Base-by-base conservation (phyloP, 1,140 invertebrate genomes). In the Drosophila sp. region DNA sequence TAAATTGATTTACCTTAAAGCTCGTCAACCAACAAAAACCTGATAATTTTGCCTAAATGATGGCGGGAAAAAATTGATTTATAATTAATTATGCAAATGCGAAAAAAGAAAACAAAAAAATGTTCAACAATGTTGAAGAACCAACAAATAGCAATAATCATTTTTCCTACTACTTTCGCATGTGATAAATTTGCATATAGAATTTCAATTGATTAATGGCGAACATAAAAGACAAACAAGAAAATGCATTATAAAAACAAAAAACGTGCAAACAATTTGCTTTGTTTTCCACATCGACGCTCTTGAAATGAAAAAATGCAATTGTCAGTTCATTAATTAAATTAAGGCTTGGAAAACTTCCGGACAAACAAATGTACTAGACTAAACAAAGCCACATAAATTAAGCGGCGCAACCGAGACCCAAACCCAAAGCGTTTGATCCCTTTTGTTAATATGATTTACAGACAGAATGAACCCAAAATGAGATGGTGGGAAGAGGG, bases 311-410 rank as follows among this genome's bases (percentile, higher is more conserved):
- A 11, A 11, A 33, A 76, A 74, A 50, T 75, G 40, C 50, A 58
- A 79, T 79, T 64, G 74, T 60, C 69, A 86, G 83, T 89, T 89
- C 66, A 86, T 86, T 87, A 83, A 87, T 80, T 82, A 69, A 79
- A 71, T 87, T 60, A 79, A 76, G 60, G 57, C 62, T 56, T 50
- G 62, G 57, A 68, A 82, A 87, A 85, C 68, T 73, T 81, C 74
- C 64, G 73, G 62, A 47, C 68, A 41, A 61, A 41, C 66, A 33
- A 25, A 35, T 8, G 63, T 41, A 70, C 67, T 58, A 67, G 67
- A 78, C 63, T 66, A 76, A 64, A 62, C 66, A 76, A 86, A 89
- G 78, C 83, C 79, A 77, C 84, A 86, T 87, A 86, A 87, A 86
- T 86, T 87, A 76, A 73, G 69, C 64, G 64, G 70, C 71, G 64